Conservation (phyloP, 2,888 invertebrate genomes). For the Drosophila flavopinicola region DNA sequence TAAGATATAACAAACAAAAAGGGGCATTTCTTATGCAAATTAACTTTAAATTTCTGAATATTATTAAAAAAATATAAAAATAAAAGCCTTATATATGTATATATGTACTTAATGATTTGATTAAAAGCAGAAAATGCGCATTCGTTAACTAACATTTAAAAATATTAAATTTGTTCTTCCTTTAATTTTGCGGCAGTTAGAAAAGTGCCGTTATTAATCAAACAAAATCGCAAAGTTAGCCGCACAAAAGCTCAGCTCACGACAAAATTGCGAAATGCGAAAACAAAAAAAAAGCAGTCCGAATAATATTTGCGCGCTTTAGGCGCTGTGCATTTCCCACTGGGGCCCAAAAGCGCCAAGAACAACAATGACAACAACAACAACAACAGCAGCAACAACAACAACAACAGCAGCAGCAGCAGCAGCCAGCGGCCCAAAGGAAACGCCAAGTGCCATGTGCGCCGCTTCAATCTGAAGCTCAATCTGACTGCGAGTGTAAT, state of each 20-base stretch:
- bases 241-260: conserved; percentile 31
- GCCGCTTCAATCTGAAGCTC: conserved; percentile 56
- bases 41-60: too few relatives aligned
- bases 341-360: conserved; percentile 62
- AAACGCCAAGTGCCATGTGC: conserved; percentile 74
- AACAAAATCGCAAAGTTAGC: conserved; percentile 36
- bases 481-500: conserved; percentile 49
- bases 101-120: too few relatives aligned
- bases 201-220: conserved; percentile 14
- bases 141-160: too few relatives aligned
- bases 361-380: conserved; percentile 23
- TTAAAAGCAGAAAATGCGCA: too few relatives aligned
- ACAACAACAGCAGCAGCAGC: conserved; percentile 17
- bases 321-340: conserved; percentile 69
- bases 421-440: conserved; percentile 52
- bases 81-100: too few relatives aligned
- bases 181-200: too few relatives aligned
- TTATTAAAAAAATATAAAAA: too few relatives aligned
- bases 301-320: conserved; percentile 66
- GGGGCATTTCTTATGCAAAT: too few relatives aligned
- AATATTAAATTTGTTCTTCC: too few relatives aligned
- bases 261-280: conserved; percentile 38
- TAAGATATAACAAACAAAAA: too few relatives aligned
- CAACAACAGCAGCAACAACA: conserved; percentile 9
- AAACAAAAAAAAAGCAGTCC: conserved; percentile 41